These are phyloP conservation scores for Conchocele bisecta DNA, from an alignment of 2,888 invertebrate genomes.

Conservation along the genomic window DNA sequence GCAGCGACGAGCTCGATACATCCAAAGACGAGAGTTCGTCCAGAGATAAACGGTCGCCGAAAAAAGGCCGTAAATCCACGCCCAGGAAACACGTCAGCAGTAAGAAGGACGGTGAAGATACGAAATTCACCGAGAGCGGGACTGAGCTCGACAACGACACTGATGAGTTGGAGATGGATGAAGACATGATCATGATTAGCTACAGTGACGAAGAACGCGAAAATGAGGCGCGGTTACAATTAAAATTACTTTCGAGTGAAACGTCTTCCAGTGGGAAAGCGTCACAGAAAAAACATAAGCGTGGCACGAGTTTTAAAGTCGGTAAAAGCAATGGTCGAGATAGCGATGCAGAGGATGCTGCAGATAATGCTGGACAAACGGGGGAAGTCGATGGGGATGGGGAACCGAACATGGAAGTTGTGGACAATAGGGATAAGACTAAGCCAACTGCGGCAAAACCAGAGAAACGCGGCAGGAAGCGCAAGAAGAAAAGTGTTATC, in stretches of 20 bases:
- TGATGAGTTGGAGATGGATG: conserved; percentile 48
- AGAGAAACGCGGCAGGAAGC: conserved; percentile 29
- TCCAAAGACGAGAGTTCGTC: conserved; percentile 16
- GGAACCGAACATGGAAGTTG: conserved; percentile 4
- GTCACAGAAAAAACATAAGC: conserved; percentile 32
- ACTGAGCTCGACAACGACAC: conserved; percentile 32
- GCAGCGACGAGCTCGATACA: conserved; percentile 12
- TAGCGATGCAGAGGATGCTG: conserved; percentile 24
- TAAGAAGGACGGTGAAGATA: conserved; percentile 14
- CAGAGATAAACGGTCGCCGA: conserved; percentile 49
- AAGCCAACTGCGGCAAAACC: not conserved
- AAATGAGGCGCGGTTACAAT: conserved; percentile 45
- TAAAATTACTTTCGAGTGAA: no score
- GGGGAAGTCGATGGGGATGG: conserved; percentile 25
- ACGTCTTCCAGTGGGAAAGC: conserved; percentile 13
- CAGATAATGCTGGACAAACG: conserved; percentile 17
- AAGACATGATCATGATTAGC: conserved; percentile 22
- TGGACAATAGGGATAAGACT: not conserved
- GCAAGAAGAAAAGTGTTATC: conserved; percentile 30
- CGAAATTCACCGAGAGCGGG: conserved; percentile 4
- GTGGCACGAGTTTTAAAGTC: conserved; percentile 5
- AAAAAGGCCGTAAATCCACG: conserved; percentile 67
- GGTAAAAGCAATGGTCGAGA: conserved; percentile 25
- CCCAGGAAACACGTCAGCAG: conserved; percentile 58
- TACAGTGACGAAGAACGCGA: conserved; percentile 57